Evolutionary conservation across 2,888 invertebrate species (phyloP), one percentile per base, ranked within the genome.

Genomic region (Drosophila helvetica): DNA sequence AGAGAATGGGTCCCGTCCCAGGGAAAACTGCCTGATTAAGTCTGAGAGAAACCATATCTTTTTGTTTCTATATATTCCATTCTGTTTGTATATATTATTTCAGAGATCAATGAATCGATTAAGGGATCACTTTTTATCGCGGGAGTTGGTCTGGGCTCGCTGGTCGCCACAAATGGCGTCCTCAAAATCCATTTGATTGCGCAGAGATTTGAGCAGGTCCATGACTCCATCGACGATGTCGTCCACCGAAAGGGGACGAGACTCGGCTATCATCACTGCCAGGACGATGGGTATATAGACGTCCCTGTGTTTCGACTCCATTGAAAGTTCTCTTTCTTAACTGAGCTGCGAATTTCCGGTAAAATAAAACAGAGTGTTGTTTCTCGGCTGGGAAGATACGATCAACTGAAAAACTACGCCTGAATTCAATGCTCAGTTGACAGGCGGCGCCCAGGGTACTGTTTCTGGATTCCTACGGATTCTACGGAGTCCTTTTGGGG

Each of bases 161-260:
- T 50, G 60, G 10, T 56, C 66, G 18, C 71, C 70, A 6, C 71
- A 70, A 25, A 55, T 68, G 12, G n/a, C 12, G 17, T 74, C 74
- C 17, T 55, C 56, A 0, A 47, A 17, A 10, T 55, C 60, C 5
- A 59, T 56, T 7, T 72, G 63, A 3, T 71, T 78, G 19, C 69
- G 70, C 45, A 74, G 66, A 3, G 73, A 70, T 6, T 5, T 19
- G 17, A 88, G 75, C 46, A 88, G 12, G 2, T 25, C 45, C 6
- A 67, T 53, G 15, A 83, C 62, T 7, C 63, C 79, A 12, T 78
- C 79, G 38, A 71, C 57, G 30, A 83, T 83, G 47, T 88, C 86
- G 15, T 83, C 88, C 64, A 86, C 15, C 2, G 76, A 71, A 1
- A 84, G 70, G 0, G 88, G 86, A 27, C 81, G 81, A 22, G 76